Evolutionary conservation across 2,888 invertebrate species (phyloP).

Genomic region (Apodemia mormo): DNA sequence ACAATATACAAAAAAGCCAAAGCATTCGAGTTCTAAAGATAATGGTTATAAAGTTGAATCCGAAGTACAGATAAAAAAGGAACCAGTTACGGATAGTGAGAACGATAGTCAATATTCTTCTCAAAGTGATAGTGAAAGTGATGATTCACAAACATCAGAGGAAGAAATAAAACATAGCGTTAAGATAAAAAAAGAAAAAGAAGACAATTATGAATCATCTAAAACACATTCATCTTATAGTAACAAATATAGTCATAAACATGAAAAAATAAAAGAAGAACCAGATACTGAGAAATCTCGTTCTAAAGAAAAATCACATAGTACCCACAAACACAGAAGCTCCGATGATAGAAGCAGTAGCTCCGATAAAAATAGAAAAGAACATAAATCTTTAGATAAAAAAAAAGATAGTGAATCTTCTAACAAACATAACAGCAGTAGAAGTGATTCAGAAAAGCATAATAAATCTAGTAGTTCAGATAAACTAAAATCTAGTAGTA

Average conservation of each 20-base stretch:
- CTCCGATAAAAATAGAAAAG: conserved; percentile 23
- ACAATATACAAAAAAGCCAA: conserved; percentile 55
- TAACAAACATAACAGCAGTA: conserved; percentile 31
- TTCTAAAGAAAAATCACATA: conserved; percentile 53
- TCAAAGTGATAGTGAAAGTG: conserved; percentile 54
- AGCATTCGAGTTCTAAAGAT: conserved; percentile 54
- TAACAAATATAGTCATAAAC: conserved; percentile 48
- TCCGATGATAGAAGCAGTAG: conserved; percentile 26
- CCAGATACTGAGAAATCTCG: conserved; percentile 48
- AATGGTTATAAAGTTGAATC: conserved; percentile 51
- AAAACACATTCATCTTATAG: conserved; percentile 49
- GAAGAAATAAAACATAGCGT: conserved; percentile 46
- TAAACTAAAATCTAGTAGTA: conserved; percentile 43
- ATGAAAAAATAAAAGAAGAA: conserved; percentile 36
- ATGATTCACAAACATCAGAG: conserved; percentile 55
- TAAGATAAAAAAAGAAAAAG: conserved; percentile 53
- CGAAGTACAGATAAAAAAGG: conserved; percentile 46
- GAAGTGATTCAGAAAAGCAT: conserved; percentile 31
- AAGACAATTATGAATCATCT: conserved; percentile 46
- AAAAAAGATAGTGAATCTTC: conserved; percentile 30
- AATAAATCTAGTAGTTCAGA: conserved; percentile 27
- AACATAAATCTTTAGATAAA: conserved; percentile 20
- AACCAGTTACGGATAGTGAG: conserved; percentile 45
- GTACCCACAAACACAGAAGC: conserved; percentile 51
- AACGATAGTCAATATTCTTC: conserved; percentile 50